These are phyloP conservation scores for Hylomyscus alleni DNA, from an alignment of 2,797 vertebrate genomes.

Conservation along the genomic window DNA sequence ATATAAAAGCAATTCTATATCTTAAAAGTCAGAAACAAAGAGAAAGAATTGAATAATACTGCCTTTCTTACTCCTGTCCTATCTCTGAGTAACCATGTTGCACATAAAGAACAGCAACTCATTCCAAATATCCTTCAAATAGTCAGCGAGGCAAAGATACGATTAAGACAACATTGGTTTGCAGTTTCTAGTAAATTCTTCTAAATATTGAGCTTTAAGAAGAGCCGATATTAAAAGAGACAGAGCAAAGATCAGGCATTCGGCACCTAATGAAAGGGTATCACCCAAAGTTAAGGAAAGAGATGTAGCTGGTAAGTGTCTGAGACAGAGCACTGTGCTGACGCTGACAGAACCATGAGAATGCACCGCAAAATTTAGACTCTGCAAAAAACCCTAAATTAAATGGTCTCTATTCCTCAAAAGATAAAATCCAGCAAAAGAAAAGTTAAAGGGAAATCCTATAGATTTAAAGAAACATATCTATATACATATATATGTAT, in stretches of 20 bases:
- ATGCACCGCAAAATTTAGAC: background rate
- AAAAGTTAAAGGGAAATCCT: background rate
- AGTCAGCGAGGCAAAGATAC: conserved; percentile 22
- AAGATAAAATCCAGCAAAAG: background rate
- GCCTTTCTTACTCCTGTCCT: conserved; percentile 4
- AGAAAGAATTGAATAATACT: background rate
- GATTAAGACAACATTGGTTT: conserved; percentile 36
- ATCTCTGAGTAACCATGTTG: background rate
- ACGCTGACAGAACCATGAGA: background rate
- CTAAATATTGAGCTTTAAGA: conserved; percentile 15
- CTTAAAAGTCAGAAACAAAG: conserved; percentile 43
- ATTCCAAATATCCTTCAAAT: conserved; percentile 34
- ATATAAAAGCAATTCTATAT: background rate
- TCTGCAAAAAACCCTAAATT: background rate
- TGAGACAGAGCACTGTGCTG: background rate
- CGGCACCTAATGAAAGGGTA: background rate
- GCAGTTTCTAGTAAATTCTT: background rate
- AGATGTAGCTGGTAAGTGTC: background rate
- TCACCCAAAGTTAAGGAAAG: background rate
- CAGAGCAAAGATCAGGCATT: background rate
- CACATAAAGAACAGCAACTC: background rate
- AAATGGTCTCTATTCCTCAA: background rate
- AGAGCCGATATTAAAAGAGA: background rate
- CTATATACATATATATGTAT: background rate
- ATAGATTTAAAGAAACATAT: background rate